Percentiles rank a stretch among this genome's conserved stretches.
Evolutionary conservation across 2,797 vertebrate species (phyloP).

Genomic region (Mionectes olivaceus): DNA sequence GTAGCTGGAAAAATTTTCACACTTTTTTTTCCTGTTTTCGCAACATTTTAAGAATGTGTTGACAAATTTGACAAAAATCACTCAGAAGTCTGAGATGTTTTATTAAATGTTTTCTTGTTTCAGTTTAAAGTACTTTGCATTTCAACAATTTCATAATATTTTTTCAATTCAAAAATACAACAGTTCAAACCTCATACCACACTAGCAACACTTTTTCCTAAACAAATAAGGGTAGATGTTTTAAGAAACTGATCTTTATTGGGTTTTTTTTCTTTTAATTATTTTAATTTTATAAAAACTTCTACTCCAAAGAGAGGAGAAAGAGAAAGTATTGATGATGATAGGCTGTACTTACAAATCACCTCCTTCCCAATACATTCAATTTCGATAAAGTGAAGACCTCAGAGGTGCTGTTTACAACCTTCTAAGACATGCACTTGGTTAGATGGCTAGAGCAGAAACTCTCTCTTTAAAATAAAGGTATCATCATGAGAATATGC

Average conservation of each 20-base stretch:
- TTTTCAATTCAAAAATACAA: neutral
- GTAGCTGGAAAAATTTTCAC: conserved; percentile 26
- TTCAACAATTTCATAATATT: neutral
- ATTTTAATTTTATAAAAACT: neutral
- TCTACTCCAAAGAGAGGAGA: neutral
- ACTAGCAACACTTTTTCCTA: neutral
- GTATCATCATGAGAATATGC: fast-evolving
- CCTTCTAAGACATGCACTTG: neutral
- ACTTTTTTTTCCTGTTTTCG: conserved; percentile 31
- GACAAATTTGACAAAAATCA: conserved; percentile 61
- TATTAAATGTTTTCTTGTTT: conserved; percentile 48
- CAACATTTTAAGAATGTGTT: conserved; percentile 39
- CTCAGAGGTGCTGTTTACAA: neutral
- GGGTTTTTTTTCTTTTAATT: neutral
- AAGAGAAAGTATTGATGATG: neutral
- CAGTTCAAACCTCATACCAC: neutral
- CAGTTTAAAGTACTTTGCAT: neutral
- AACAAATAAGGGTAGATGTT: neutral
- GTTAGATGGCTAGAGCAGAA: neutral
- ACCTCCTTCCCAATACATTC: neutral
- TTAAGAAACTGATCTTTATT: neutral
- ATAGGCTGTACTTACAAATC: neutral
- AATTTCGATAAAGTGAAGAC: neutral
- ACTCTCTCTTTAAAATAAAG: neutral
- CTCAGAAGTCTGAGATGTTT: conserved; percentile 23